Evolutionary conservation across 2,113 vertebrate genomes (phyloP), one percentile per base, ranked within the genome.

Genomic region (Aldabrachelys gigantea): DNA sequence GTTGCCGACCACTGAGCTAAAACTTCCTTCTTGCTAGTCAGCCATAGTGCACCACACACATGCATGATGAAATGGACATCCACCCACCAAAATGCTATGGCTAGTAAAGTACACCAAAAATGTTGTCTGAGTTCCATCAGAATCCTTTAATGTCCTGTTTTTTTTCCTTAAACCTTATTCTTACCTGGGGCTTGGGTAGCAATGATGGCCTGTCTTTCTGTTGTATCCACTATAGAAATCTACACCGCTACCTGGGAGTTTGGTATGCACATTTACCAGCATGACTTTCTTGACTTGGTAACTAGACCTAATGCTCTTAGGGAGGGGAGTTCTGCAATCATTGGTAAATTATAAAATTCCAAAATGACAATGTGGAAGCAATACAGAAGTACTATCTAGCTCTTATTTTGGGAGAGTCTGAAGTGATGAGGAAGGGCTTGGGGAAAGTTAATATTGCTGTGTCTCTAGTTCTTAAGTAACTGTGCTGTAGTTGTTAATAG

Each of bases 301-400:
- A 10, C 38, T 47, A 47, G 38, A 76, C 12, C 41, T 41, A 41
- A 76, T 76, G 38, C 38, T 76, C 6, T 25, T 27, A 44, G 6
- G 65, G 21, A 47, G 24, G 41, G 41, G 41, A 44, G 12, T 47
- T 44, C 41, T 25, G 11, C 75, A 27, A 27, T 44, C 75, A 12
- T 14, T 27, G 35, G 22, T n/a, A n/a, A 47, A 27, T 27, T 25
- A 27, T 25, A 44, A 27, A 41, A 44, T 76, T 24, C 75, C 12
- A 13, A 44, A 44, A 27, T 25, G 24, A 47, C 11, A 8, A 24
- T 47, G 25, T 41, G 41, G 21, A 76, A 76, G 41, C n/a, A 24
- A n/a, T n/a, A 62, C 16, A 69, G 35, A 69, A 31, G 17, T 19
- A 72, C 75, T 54, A 91, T 21, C 41, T 0, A 0, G 41, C 5